Evolutionary conservation across 2,113 vertebrate genomes (phyloP), one percentile per base, ranked within the genome.

Genomic region (Macquaria australasica): DNA sequence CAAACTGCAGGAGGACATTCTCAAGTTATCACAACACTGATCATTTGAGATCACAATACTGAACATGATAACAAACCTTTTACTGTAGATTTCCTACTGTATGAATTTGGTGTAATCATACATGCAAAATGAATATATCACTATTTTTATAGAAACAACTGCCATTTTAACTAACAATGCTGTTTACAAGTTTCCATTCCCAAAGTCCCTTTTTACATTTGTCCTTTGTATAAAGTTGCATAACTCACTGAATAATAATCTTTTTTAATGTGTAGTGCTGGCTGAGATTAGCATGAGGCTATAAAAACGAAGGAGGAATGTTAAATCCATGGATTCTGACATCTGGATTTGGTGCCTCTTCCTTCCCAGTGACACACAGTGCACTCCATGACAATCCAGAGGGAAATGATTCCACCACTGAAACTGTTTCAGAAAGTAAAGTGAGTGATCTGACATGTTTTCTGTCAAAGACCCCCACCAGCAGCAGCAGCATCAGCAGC

Each of bases 151-250:
- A 81, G 20, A 77, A 60, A 82, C 66, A 71, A 50, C 28, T 78
- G 43, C 41, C 41, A 41, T n/a, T 55, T 39, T 14, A 69, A 31
- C 9, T 9, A 48, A 72, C 53, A 50, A 64, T 63, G 55, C 34
- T 53, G 53, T 72, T 71, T 45, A 63, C 73, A 72, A 51, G 25
- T 31, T 58, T 80, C 67, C 64, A 78, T 43, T 60, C 53, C 28
- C 41, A 23, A 68, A 69, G 70, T 69, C n/a, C 79, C 16, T 37
- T 73, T 50, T 59, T 58, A 73, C 63, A 50, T 63, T 23, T 68
- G 25, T 81, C 68, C 28, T 67, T 37, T 1, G 31, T 81, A 83
- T 81, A 89, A 70, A 89, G 80, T 89, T 84, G 81, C 81, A 82
- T 88, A 91, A 86, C 63, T 82, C 63, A 75, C 62, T 66, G 15